Evolutionary conservation across 1,140 invertebrate species (phyloP), one percentile per base, ranked within the genome.

Genomic region (Linepithema humile): DNA sequence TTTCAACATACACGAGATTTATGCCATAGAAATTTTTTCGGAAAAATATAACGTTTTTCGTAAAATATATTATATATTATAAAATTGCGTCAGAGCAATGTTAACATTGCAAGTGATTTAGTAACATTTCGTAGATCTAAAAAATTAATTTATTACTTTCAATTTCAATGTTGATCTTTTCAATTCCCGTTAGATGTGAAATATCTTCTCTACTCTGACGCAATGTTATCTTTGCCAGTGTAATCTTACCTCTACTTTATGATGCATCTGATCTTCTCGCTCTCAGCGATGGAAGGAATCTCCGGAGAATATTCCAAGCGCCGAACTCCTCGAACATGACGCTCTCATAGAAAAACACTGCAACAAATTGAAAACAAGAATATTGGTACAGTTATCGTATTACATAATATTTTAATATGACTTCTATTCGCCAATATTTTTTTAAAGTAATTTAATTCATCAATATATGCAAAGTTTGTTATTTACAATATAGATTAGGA

Each of bases 231-330:
- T 50, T 77, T 77, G 29, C 40, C 40, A 64, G 50, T 77, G 29
- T 77, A 65, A 77, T 65, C 40, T 77, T 15, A 64, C 40, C 29
- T 77, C 43, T 65, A 74, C 26, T 60, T 74, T 59, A 77, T 35
- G 40, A 77, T 65, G 40, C 40, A 65, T 77, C 59, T 64, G 40
- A 77, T 64, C 40, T 65, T 32, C 29, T 38, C 38, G 43, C 23
- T 65, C 20, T 17, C 40, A 50, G 73, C 29, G 20, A 65, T 35
- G 59, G 9, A 64, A 75, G 57, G 20, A 23, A 65, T 65, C 40
- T 77, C 38, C 20, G 29, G 29, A 38, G 59, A 35, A 64, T 38
- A 73, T 38, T 64, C 57, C 59, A 35, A 64, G 10, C 40, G 29
- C n/a, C n/a, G 64, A 75, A 48, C 59, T 43, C 40, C 17, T 65